Conservation (phyloP, 2,113 vertebrate genomes). For the Hassar affinis region DNA sequence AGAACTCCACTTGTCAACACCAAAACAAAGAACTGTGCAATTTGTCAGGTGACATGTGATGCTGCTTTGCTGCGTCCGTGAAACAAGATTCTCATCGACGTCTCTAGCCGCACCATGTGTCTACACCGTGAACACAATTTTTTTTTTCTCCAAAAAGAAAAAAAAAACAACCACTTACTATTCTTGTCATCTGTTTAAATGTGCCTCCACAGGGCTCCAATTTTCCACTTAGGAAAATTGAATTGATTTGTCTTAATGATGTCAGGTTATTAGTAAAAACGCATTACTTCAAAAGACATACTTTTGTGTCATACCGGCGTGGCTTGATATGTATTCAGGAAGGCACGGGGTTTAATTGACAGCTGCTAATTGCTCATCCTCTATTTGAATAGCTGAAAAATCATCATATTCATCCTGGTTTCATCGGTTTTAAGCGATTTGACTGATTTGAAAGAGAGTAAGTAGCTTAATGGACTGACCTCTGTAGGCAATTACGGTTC, state of each 20-base stretch:
- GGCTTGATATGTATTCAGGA: constrained; percentile 34
- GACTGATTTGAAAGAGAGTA: constrained; percentile 33
- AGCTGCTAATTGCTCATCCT: constrained; percentile 48
- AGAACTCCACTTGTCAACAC: constrained; percentile 31
- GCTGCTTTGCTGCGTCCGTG: constrained; percentile 15
- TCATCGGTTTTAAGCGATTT: constrained; percentile 42
- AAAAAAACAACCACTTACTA: not conserved
- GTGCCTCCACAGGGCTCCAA: not conserved
- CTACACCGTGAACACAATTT: not conserved
- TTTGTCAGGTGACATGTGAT: constrained; percentile 27
- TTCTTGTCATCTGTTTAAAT: constrained; percentile 25
- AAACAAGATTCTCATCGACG: constrained; percentile 12
- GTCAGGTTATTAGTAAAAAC: constrained; percentile 35
- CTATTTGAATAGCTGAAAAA: constrained; percentile 45
- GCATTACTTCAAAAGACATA: constrained; percentile 33
- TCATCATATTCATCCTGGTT: constrained; percentile 40
- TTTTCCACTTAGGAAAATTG: constrained; percentile 37
- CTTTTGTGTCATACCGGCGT: constrained; percentile 45
- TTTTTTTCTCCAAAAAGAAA: not conserved
- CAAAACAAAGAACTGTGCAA: constrained; percentile 35
- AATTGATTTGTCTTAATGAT: constrained; percentile 46
- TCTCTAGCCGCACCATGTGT: constrained; percentile 1
- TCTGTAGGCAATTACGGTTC: constrained; percentile 15
- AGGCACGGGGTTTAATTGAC: constrained; percentile 44
- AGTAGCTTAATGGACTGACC: constrained; percentile 43